A percentile compares a stretch with the other conserved stretches of the same genome.
phyloP scores from a whole-genome alignment of 2,113 vertebrate genomes.

The Pantherophis guttatus region DNA sequence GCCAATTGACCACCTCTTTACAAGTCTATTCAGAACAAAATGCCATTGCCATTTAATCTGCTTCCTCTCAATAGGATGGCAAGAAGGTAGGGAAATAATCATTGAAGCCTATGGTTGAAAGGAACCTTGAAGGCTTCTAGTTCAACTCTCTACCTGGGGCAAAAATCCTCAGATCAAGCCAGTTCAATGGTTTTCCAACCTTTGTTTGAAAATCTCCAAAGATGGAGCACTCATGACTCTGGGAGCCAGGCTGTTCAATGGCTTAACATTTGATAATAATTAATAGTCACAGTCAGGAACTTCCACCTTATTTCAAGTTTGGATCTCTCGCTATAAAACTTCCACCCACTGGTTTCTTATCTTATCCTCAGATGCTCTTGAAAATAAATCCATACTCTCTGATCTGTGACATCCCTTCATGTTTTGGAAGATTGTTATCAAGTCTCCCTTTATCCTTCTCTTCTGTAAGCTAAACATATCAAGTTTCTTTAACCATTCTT shows the following conservation, averaged over 20 bases:
- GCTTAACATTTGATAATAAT: background rate
- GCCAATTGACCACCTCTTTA: background rate
- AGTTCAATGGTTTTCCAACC: background rate
- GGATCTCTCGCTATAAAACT: background rate
- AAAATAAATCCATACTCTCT: background rate
- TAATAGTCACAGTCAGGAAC: background rate
- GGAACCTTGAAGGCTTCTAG: background rate
- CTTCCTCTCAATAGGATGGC: background rate
- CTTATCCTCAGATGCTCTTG: background rate
- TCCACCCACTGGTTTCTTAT: background rate
- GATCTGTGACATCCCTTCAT: background rate
- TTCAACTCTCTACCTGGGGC: background rate
- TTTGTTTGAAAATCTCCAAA: background rate
- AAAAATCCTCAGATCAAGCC: background rate
- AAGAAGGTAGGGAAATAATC: background rate
- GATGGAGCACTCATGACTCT: background rate
- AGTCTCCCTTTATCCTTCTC: background rate
- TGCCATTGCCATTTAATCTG: background rate
- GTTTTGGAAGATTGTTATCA: background rate
- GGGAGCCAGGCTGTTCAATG: background rate
- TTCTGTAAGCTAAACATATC: background rate
- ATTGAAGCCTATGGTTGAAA: background rate
- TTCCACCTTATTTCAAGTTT: background rate
- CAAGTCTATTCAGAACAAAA: background rate
- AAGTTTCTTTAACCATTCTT: background rate